A percentile compares a stretch with the other conserved stretches of the same genome.
phyloP scores from a whole-genome alignment of 2,113 vertebrate genomes.

The Pangasianodon gigas region DNA sequence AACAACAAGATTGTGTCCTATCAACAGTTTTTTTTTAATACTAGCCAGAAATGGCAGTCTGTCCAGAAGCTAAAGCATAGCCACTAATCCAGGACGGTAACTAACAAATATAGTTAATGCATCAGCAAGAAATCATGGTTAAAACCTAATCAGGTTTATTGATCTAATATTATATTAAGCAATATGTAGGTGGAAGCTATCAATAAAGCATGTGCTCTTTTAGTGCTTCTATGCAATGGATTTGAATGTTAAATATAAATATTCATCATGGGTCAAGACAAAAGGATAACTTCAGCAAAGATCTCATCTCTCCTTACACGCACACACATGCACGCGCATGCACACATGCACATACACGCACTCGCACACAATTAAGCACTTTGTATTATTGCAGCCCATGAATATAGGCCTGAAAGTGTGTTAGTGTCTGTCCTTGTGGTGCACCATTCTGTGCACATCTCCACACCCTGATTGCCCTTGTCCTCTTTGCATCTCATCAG shows the following conservation, averaged over 20 bases:
- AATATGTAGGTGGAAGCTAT: background rate
- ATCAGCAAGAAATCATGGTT: background rate
- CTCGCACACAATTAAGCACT: background rate
- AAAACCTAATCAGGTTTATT: background rate
- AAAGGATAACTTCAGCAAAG: background rate
- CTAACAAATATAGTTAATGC: background rate
- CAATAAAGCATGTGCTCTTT: background rate
- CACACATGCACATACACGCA: background rate
- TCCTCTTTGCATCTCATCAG: constrained; percentile 11
- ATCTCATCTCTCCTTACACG: background rate
- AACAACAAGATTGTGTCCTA: background rate
- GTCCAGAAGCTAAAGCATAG: background rate
- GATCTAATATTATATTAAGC: background rate
- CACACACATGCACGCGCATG: background rate
- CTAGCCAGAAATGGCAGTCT: background rate
- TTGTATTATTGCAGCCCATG: background rate
- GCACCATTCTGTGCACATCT: background rate
- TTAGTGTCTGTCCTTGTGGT: background rate
- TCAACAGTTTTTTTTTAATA: background rate
- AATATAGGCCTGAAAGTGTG: background rate
- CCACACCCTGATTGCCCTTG: background rate
- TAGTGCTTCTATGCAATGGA: background rate
- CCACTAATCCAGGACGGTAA: background rate
- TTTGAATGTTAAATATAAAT: background rate
- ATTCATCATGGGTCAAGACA: background rate